Evolutionary conservation across 2,797 vertebrate genomes (phyloP).

Genomic region (Semaprochilodus insignis): DNA sequence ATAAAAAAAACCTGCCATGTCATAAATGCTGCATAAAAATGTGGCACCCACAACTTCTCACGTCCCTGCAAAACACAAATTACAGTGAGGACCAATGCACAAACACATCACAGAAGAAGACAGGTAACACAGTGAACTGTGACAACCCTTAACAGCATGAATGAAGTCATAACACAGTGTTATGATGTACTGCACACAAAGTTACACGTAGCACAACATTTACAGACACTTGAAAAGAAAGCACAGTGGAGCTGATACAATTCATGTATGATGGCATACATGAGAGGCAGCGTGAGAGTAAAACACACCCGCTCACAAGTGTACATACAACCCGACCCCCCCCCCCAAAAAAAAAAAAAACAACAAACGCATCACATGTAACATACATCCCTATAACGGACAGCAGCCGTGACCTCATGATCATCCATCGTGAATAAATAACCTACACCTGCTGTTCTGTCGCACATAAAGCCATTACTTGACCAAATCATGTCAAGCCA

Average conservation of each 20-base stretch:
- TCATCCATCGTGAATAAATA: background rate
- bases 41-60: no score
- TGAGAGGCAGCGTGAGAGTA: slow-evolving; percentile 9
- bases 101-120: slow-evolving; percentile 1
- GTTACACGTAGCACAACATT: background rate
- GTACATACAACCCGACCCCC: background rate
- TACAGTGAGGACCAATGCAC: background rate
- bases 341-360: background rate
- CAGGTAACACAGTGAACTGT: background rate
- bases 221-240: slow-evolving; percentile 9
- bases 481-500: background rate
- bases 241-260: slow-evolving; percentile 14
- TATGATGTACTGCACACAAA: background rate
- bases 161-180: background rate
- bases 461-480: background rate
- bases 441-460: background rate
- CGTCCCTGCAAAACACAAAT: background rate
- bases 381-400: background rate
- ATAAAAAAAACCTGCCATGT: no score
- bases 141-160: background rate
- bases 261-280: slow-evolving; percentile 55
- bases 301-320: background rate
- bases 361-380: background rate
- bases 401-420: background rate
- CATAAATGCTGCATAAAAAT: no score